These are phyloP conservation scores for Ephydatia muelleri DNA, from an alignment of 37 sponge, comb jelly and placozoan species.

Conservation along the genomic window DNA sequence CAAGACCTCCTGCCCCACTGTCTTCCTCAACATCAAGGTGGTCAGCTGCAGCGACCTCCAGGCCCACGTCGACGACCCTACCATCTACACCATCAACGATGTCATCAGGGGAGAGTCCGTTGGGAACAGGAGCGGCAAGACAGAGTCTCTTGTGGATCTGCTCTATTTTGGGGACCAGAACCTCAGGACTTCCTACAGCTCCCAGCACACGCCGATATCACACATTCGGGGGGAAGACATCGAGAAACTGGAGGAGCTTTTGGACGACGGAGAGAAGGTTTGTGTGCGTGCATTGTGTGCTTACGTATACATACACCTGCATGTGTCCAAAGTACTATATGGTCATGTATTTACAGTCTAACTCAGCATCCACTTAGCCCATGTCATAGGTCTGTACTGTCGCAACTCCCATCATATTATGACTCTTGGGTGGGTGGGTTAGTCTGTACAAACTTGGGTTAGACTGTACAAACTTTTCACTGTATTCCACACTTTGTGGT, in stretches of 20 bases:
- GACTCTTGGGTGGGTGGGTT: no score
- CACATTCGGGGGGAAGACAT: conserved; percentile 47
- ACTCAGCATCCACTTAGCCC: no score
- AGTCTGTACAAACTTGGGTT: no score
- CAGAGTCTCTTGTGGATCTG: conserved; percentile 44
- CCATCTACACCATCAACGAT: conserved; percentile 42
- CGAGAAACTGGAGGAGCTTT: conserved; percentile 37
- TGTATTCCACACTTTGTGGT: no score
- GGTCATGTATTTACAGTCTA: no score
- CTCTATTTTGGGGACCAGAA: conserved; percentile 58
- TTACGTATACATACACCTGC: no score
- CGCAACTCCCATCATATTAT: neutral
- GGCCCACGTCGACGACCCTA: conserved; percentile 21
- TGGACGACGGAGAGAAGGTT: conserved; percentile 57
- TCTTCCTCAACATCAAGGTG: conserved; percentile 47
- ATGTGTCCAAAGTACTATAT: no score
- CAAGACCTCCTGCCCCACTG: conserved; percentile 51
- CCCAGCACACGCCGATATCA: conserved; percentile 33
- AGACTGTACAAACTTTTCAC: no score
- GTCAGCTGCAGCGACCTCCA: conserved; percentile 59
- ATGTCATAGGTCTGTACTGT: no score
- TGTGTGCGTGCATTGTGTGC: neutral
- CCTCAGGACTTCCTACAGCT: conserved; percentile 6
- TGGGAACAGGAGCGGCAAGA: conserved; percentile 11
- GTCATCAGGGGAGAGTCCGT: conserved; percentile 43